Conservation (phyloP, 2,797 vertebrate species). For the Danio jaintianensis region DNA sequence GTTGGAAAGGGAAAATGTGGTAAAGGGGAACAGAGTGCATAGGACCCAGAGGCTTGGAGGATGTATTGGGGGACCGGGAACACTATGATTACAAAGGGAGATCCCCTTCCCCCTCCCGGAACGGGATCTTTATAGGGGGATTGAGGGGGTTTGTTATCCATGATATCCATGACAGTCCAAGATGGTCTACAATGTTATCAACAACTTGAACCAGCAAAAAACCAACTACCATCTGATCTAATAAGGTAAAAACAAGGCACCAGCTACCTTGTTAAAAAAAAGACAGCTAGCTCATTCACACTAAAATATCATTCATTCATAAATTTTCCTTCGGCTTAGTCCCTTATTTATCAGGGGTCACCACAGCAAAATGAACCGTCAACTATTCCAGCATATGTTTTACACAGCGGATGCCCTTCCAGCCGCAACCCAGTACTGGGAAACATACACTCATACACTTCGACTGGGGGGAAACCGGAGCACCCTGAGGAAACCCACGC, state of each 20-base stretch:
- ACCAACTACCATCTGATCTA: background rate
- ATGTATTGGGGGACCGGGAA: background rate
- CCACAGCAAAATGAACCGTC: too few relatives aligned
- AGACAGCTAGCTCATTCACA: too few relatives aligned
- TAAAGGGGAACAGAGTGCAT: background rate
- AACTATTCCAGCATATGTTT: too few relatives aligned
- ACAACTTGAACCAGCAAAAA: background rate
- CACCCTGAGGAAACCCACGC: too few relatives aligned
- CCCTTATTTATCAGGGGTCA: too few relatives aligned
- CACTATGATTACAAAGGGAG: background rate
- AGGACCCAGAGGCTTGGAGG: background rate
- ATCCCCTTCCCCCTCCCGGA: background rate
- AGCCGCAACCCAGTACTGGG: too few relatives aligned
- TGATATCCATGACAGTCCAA: background rate
- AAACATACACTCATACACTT: too few relatives aligned
- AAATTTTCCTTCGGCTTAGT: too few relatives aligned
- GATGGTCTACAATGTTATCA: background rate
- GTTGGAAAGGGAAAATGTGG: background rate
- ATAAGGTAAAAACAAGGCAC: background rate
- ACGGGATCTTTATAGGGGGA: background rate
- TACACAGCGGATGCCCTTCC: too few relatives aligned
- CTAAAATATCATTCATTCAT: too few relatives aligned
- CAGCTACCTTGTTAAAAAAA: too few relatives aligned
- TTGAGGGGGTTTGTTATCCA: background rate
- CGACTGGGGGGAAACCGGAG: too few relatives aligned